phyloP scores from a whole-genome alignment of 2,797 vertebrate species.

The Sebastes elongatus region DNA sequence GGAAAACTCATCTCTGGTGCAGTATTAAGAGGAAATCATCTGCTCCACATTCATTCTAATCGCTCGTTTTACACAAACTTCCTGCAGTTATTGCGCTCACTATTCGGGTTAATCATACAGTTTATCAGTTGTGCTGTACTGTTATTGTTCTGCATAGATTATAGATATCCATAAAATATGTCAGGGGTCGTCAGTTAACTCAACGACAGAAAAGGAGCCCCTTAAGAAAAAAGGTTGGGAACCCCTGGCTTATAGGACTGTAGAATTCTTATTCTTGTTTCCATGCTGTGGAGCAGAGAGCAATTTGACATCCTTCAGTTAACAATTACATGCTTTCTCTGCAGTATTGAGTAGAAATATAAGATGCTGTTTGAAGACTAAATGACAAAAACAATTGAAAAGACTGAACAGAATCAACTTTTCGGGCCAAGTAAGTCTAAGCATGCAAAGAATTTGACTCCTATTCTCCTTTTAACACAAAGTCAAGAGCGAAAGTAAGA shows the following conservation, averaged over 20 bases:
- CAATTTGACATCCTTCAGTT: background rate
- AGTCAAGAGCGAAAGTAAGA: background rate
- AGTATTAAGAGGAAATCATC: too few relatives aligned
- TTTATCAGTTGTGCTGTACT: too few relatives aligned
- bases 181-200: too few relatives aligned
- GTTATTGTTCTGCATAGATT: too few relatives aligned
- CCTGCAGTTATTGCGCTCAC: too few relatives aligned
- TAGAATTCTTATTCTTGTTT: background rate
- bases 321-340: background rate
- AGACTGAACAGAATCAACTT: background rate
- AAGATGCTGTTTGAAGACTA: background rate
- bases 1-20: too few relatives aligned
- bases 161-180: too few relatives aligned
- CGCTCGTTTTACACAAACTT: too few relatives aligned
- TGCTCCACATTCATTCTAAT: too few relatives aligned
- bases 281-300: background rate
- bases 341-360: background rate
- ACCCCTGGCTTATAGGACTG: fast-evolving
- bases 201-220: fast-evolving
- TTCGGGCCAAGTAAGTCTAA: background rate
- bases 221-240: too few relatives aligned
- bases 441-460: background rate
- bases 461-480: background rate
- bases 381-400: background rate
- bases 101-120: too few relatives aligned